Evolutionary conservation across 2,113 vertebrate species (phyloP).

Genomic region (Leptosomus discolor): DNA sequence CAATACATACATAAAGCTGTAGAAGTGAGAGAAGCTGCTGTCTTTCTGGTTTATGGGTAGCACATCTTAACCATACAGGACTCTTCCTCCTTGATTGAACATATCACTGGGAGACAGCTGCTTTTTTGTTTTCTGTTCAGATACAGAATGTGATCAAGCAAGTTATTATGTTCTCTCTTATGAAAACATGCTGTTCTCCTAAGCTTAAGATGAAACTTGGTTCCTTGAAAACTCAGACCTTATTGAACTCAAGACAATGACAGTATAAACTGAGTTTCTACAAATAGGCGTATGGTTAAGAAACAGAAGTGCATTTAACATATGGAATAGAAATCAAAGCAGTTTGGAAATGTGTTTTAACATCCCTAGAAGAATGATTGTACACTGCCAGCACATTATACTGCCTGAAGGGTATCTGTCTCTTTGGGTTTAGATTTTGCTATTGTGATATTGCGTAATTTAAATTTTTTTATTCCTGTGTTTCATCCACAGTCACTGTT

Average conservation of each 20-base stretch:
- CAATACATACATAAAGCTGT: background rate
- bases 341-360: background rate
- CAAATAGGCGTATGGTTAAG: background rate
- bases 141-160: background rate
- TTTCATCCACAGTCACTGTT: constrained; percentile 39
- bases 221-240: background rate
- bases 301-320: background rate
- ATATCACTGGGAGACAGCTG: background rate
- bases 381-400: background rate
- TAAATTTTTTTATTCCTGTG: background rate
- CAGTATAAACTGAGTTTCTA: background rate
- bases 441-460: background rate
- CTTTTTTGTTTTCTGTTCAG: background rate
- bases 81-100: background rate
- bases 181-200: background rate
- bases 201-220: background rate
- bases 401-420: background rate
- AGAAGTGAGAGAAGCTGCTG: background rate
- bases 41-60: background rate
- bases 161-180: background rate
- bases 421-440: background rate
- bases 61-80: background rate
- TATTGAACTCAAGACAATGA: background rate
- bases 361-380: background rate
- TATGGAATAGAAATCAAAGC: background rate